Percentiles rank a stretch among this genome's conserved stretches.
These are phyloP conservation scores for Clytia hemisphaerica DNA, from an alignment of 30 jellyfish, hydroid and myxozoan species.

Conservation along the genomic window DNA sequence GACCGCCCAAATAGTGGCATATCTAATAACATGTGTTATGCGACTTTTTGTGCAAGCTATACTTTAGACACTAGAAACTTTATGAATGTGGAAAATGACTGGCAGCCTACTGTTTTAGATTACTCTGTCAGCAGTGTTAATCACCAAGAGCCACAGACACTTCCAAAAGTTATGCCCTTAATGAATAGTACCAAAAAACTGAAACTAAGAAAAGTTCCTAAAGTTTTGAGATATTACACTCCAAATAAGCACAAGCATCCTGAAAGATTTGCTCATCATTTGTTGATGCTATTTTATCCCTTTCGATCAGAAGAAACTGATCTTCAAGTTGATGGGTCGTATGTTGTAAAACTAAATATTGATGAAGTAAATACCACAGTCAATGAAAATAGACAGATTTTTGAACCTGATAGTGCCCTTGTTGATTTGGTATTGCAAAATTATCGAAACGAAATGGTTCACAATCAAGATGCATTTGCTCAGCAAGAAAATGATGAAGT, in stretches of 20 bases:
- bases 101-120: not conserved
- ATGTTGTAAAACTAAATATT: not conserved
- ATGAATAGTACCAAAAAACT: not conserved
- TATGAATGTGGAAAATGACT: too few species aligned
- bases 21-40: too few species aligned
- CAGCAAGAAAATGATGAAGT: constrained; percentile 19
- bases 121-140: not conserved
- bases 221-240: not conserved
- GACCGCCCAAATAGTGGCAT: too few species aligned
- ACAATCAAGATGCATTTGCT: not conserved
- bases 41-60: not conserved
- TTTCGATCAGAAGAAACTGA: constrained; percentile 21
- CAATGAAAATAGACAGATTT: not conserved
- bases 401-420: constrained; percentile 24
- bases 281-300: constrained; percentile 21
- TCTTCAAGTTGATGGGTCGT: not conserved
- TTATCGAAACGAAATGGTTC: not conserved
- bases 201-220: not conserved
- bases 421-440: constrained; percentile 8
- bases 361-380: constrained; percentile 1
- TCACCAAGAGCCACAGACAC: not conserved
- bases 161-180: not conserved
- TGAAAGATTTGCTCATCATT: constrained; percentile 28
- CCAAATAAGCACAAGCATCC: constrained; percentile 11
- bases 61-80: too few species aligned